phyloP scores from a whole-genome alignment of 2,888 invertebrate species.

The Latrodectus elegans region DNA sequence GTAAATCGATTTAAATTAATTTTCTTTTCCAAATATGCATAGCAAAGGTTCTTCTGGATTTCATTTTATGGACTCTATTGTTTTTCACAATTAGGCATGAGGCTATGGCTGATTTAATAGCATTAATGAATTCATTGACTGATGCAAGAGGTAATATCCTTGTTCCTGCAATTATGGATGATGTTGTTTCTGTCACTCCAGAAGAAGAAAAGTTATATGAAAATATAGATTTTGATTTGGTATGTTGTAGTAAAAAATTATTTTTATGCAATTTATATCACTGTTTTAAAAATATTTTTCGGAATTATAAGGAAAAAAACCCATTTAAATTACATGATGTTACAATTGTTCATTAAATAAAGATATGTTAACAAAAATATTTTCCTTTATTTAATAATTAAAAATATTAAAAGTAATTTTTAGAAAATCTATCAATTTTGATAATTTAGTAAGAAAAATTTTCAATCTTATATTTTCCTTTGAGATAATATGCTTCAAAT shows the following conservation, averaged over 20 bases:
- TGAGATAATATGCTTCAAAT: not conserved
- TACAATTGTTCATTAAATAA: not conserved
- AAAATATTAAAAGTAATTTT: not conserved
- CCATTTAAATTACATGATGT: no score
- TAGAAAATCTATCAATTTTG: not conserved
- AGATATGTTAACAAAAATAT: not conserved
- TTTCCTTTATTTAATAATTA: not conserved
- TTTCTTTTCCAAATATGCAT: no score
- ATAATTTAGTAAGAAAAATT: not conserved
- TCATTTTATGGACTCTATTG: no score
- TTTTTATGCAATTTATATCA: not conserved
- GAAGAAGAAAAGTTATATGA: conserved; percentile 85
- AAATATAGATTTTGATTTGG: conserved; percentile 89
- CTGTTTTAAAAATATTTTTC: no score
- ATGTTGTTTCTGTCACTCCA: conserved; percentile 84
- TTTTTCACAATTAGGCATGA: conserved; percentile 79
- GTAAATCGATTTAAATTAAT: no score
- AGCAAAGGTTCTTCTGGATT: no score
- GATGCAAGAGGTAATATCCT: conserved; percentile 91
- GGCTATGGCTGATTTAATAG: conserved; percentile 93
- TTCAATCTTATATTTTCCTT: not conserved
- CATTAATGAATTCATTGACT: conserved; percentile 87
- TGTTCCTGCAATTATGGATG: conserved; percentile 86
- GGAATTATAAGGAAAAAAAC: no score
- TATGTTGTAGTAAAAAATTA: conserved; percentile 66